A percentile compares a stretch with the other conserved stretches of the same genome.
Evolutionary conservation across 2,888 invertebrate species (phyloP).

Genomic region (Phyllotreta cruciferae): DNA sequence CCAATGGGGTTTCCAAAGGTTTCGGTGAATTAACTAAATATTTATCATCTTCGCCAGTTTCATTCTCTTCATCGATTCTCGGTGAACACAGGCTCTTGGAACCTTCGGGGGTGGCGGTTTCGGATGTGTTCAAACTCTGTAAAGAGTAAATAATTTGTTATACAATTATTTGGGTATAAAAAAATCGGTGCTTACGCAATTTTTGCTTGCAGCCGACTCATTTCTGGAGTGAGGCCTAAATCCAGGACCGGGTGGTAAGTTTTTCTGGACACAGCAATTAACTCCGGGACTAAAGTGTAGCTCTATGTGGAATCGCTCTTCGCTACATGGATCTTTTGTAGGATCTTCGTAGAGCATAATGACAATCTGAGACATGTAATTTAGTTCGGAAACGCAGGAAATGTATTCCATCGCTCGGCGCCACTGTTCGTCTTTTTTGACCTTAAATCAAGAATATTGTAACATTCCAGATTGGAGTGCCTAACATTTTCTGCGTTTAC

Average conservation of each 20-base stretch:
- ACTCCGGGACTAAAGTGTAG: conserved; percentile 99
- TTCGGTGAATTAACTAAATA: conserved; percentile 40
- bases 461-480: not conserved
- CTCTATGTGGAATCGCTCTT: conserved; percentile 96
- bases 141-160: too few relatives aligned
- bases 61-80: conserved; percentile 79
- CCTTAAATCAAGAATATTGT: conserved; percentile 32
- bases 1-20: conserved; percentile 38
- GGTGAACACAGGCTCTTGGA: conserved; percentile 58
- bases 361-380: conserved; percentile 99
- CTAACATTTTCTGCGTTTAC: not conserved
- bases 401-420: conserved; percentile 98
- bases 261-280: conserved; percentile 95
- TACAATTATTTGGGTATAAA: too few relatives aligned
- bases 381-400: conserved; percentile 95
- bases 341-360: conserved; percentile 99
- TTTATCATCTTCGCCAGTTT: conserved; percentile 56
- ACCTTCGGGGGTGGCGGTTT: conserved; percentile 64
- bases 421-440: conserved; percentile 92
- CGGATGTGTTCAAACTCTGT: conserved; percentile 72
- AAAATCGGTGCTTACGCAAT: too few relatives aligned
- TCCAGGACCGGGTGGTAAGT: conserved; percentile 90
- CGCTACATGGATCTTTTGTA: conserved; percentile 90
- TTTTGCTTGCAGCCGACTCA: conserved; percentile 71
- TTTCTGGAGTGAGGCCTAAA: conserved; percentile 91